Evolutionary conservation across 2,113 vertebrate genomes (phyloP), one percentile per base, ranked within the genome.

Genomic region (Lepisosteus osseus): DNA sequence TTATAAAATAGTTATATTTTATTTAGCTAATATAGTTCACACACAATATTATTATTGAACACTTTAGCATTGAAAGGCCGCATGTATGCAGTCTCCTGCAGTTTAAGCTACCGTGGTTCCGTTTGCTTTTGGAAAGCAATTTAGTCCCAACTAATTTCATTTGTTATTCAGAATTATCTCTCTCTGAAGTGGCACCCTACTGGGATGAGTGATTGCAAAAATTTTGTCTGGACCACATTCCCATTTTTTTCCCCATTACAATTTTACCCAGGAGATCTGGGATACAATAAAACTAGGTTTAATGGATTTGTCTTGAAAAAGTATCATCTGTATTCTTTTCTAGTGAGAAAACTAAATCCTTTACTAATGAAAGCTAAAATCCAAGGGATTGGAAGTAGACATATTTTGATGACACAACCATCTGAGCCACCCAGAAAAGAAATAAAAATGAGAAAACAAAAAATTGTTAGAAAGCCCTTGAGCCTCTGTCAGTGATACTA

Each of bases 201-300:
- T 69, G 73, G 62, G 78, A 17, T 80, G 88, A 88, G 69, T 81
- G 83, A 85, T 84, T 78, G 79, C 76, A 74, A 73, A 83, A 84
- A 86, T 86, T 83, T 84, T 74, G 78, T 68, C 72, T 72, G 80
- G 77, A 85, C 83, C 77, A 86, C 74, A 79, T 71, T 79, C 64
- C 65, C 80, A 82, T 84, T 83, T 78, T 69, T n/a, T 45, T 67
- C 68, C 74, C 85, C 81, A 84, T 86, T 83, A 79, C 76, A 68
- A 72, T 73, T 82, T 86, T 85, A 86, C 65, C 78, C 79, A 74
- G 69, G 56, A 65, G 65, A 54, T 15, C 7, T 40, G 41, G 59
- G 63, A n/a, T 64, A 67, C 72, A 66, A 51, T 55, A 69, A 73
- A 29, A 42, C 71, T 43, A 9, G 8, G 69, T 66, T 43, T 41